Evolutionary conservation across 1,140 invertebrate genomes (phyloP), one percentile per base, ranked within the genome.

Genomic region (Nymphalis io): DNA sequence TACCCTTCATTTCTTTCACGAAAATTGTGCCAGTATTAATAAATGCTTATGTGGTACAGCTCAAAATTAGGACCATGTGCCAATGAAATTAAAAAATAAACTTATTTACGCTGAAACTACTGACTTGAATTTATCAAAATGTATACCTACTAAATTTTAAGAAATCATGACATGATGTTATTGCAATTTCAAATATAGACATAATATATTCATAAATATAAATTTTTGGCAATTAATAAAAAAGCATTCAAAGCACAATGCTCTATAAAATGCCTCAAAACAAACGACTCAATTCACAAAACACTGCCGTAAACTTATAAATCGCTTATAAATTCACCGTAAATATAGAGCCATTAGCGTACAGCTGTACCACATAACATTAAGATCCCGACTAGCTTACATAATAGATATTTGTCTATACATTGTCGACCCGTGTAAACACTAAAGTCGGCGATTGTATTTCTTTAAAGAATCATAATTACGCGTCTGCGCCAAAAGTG

Each of bases 401-500:
- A 55, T 21, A 27, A 23, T 55, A 23, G 11, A 55, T 55, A 12
- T 55, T 4, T 53, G 48, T 53, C 46, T 51, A 27, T n/a, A 20
- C n/a, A 51, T 16, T 23, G 15, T 55, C 23, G 13, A 23, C 15
- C 13, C 2, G 21, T 55, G 20, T 55, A 55, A 55, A 55, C 51
- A 20, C 23, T 21, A 8, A 23, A 55, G 51, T 51, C 44, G 60
- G 11, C 27, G 46, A 51, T 62, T 16, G 23, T 51, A 18, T 63
- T 53, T 63, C 23, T 39, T 63, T 63, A 51, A 21, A 63, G 60
- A 51, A 51, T 42, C 18, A 60, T 60, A 38, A 60, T 51, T 63
- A 63, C 46, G 60, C 44, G 60, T 69, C 48, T 69, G 67, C 59
- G 60, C 59, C 59, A 51, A 69, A 68, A 51, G 59, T 69, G 60